Conservation (phyloP, 2,888 invertebrate genomes). For the Xylophagus ater region DNA sequence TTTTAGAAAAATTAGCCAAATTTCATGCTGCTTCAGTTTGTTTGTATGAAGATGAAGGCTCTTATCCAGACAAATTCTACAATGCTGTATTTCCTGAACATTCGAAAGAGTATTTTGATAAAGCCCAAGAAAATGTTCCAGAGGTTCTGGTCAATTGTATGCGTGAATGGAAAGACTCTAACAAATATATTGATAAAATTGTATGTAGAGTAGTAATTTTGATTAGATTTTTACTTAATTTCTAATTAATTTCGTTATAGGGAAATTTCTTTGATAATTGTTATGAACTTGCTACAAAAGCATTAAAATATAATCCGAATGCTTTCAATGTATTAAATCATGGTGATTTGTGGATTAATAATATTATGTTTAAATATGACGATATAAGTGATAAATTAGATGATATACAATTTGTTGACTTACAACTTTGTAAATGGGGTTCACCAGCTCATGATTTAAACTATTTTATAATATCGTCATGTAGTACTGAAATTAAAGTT, state of each 20-base stretch:
- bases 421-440: conserved; percentile 22
- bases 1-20: conserved; percentile 13
- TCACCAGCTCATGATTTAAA: conserved; percentile 24
- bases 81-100: background rate
- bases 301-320: no score
- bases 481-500: conserved; percentile 19
- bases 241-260: no score
- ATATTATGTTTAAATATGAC: conserved; percentile 24
- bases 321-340: conserved; percentile 22
- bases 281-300: no score
- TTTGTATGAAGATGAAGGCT: background rate
- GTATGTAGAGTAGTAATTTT: no score
- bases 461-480: conserved; percentile 23
- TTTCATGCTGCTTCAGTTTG: conserved; percentile 15
- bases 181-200: conserved; percentile 23
- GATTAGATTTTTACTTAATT: no score
- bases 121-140: background rate
- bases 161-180: conserved; percentile 13
- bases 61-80: conserved; percentile 17
- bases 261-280: no score
- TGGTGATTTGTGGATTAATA: conserved; percentile 25
- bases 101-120: no score
- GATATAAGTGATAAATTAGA: conserved; percentile 12
- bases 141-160: background rate
- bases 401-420: conserved; percentile 24